A percentile compares a stretch with the other conserved stretches of the same genome.
Conservation (phyloP, 2,888 invertebrate species). For the Nomada hirtipes region DNA sequence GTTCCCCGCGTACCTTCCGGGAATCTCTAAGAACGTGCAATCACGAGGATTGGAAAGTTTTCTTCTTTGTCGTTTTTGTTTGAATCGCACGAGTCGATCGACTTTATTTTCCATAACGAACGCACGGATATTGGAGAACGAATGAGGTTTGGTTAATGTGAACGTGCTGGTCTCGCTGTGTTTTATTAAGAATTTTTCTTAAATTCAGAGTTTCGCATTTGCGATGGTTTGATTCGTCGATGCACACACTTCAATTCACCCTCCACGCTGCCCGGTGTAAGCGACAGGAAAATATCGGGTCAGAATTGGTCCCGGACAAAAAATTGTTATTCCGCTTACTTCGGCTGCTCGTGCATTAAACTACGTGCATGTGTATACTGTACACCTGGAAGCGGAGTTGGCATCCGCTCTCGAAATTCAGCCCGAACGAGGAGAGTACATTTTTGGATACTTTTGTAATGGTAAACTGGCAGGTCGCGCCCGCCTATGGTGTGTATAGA, state of each 20-base stretch:
- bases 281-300: too few species aligned
- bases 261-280: too few species aligned
- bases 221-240: too few species aligned
- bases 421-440: not conserved
- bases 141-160: not conserved
- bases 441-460: conserved; percentile 37
- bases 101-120: not conserved
- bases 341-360: not conserved
- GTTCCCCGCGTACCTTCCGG: not conserved
- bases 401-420: conserved; percentile 8
- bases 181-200: not conserved
- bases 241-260: too few species aligned
- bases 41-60: not conserved
- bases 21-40: not conserved
- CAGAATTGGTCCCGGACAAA: not conserved
- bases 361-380: too few species aligned
- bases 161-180: not conserved
- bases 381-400: not conserved
- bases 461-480: not conserved
- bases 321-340: conserved; percentile 3
- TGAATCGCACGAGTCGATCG: not conserved
- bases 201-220: too few species aligned
- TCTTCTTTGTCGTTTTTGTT: not conserved
- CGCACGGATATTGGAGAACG: not conserved
- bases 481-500: conserved; percentile 16